Conservation (phyloP, 2,888 invertebrate species). For the Embidobia sp. region DNA sequence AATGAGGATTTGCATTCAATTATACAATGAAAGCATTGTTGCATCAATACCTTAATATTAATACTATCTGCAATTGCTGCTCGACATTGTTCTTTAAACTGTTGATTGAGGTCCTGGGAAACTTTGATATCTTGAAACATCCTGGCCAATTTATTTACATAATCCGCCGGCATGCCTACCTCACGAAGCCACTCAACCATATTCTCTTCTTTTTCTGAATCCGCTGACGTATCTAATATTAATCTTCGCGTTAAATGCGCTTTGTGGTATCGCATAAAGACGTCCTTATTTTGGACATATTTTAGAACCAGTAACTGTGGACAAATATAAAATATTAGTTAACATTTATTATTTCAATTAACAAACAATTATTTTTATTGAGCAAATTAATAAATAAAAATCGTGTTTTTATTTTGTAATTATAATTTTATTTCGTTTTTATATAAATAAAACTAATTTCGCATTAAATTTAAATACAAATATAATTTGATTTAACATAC, state of each 20-base stretch:
- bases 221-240: slow-evolving; percentile 98
- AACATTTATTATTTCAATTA: background rate
- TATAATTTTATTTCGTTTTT: too few relatives aligned
- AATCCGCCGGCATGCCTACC: slow-evolving; percentile 99
- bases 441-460: too few relatives aligned
- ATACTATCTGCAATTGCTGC: slow-evolving; percentile 93
- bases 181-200: slow-evolving; percentile 99
- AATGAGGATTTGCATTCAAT: too few relatives aligned
- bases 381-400: too few relatives aligned
- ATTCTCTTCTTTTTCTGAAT: slow-evolving; percentile 99
- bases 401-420: too few relatives aligned
- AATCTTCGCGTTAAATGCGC: slow-evolving; percentile 97
- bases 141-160: slow-evolving; percentile 97
- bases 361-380: too few relatives aligned
- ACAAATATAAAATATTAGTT: slow-evolving; percentile 21
- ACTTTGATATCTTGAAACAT: slow-evolving; percentile 99
- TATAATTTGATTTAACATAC: too few relatives aligned
- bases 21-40: too few relatives aligned
- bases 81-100: slow-evolving; percentile 90
- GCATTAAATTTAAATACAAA: too few relatives aligned
- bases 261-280: slow-evolving; percentile 99
- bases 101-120: slow-evolving; percentile 97
- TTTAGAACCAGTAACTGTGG: slow-evolving; percentile 93
- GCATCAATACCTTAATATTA: slow-evolving; percentile 90
- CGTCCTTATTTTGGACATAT: slow-evolving; percentile 99